Percentiles rank a stretch among this genome's conserved stretches.
Conservation (phyloP, 1,140 invertebrate genomes). For the Trichoplusia ni region DNA sequence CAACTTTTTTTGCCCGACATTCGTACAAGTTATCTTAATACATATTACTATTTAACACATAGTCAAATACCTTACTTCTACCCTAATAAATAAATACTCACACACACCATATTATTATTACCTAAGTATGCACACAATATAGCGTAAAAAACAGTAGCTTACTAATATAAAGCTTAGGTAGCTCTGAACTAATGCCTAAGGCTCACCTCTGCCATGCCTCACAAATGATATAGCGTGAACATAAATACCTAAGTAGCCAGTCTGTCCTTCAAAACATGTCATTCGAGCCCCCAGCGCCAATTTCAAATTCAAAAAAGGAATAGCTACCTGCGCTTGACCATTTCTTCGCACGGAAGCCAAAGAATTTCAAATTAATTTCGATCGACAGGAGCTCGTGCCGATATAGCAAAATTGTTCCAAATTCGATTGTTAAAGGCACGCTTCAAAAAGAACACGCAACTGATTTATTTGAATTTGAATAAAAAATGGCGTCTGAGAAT, state of each 20-base stretch:
- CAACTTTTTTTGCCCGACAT: too few species aligned
- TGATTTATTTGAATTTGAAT: slow-evolving; percentile 16
- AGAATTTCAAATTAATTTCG: slow-evolving; percentile 28
- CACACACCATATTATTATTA: too few species aligned
- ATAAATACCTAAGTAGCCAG: background rate
- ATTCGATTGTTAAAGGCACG: slow-evolving; percentile 32
- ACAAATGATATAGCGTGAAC: slow-evolving; percentile 10
- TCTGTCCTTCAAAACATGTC: slow-evolving; percentile 24
- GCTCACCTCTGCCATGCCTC: too few species aligned
- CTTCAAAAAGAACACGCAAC: slow-evolving; percentile 32
- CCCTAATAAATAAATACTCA: too few species aligned
- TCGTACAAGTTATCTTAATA: too few species aligned
- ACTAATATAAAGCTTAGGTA: too few species aligned
- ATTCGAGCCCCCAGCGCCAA: slow-evolving; percentile 1
- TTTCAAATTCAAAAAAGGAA: slow-evolving; percentile 17
- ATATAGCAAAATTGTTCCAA: slow-evolving; percentile 36
- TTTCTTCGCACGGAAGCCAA: slow-evolving; percentile 56
- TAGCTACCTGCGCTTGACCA: slow-evolving; percentile 35
- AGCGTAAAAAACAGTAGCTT: too few species aligned
- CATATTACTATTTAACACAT: too few species aligned
- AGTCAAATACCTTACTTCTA: too few species aligned
- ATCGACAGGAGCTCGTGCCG: slow-evolving; percentile 45
- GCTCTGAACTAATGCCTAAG: too few species aligned
- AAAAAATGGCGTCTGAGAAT: slow-evolving; percentile 1
- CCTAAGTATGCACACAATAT: too few species aligned